These are phyloP conservation scores for Cosmorhoe ocellata DNA, from an alignment of 2,888 invertebrate genomes.

Conservation along the genomic window DNA sequence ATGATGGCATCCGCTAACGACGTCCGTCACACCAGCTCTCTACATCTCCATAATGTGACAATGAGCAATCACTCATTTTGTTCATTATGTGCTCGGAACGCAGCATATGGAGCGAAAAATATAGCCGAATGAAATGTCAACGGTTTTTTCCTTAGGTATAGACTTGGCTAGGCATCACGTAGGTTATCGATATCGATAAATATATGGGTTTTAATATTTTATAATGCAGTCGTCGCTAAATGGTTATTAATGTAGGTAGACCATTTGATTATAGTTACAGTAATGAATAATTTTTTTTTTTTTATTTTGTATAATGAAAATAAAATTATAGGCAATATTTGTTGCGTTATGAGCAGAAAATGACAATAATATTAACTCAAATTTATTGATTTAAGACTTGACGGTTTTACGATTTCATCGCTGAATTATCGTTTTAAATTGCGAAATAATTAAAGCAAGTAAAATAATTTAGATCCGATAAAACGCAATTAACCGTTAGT, in stretches of 20 bases:
- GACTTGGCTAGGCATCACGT: too few relatives aligned
- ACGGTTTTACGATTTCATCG: conserved; percentile 9
- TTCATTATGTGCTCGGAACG: conserved; percentile 2
- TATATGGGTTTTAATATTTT: too few relatives aligned
- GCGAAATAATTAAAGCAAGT: background rate
- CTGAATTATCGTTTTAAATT: conserved; percentile 4
- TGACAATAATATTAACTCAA: too few relatives aligned
- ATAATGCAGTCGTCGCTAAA: too few relatives aligned
- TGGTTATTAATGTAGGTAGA: too few relatives aligned
- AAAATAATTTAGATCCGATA: background rate
- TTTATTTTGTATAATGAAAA: background rate
- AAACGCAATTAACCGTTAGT: conserved; percentile 1
- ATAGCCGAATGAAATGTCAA: conserved; percentile 14
- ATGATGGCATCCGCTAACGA: conserved; percentile 41
- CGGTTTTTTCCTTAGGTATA: background rate
- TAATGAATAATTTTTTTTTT: too few relatives aligned
- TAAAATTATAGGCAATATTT: background rate
- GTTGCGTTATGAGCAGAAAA: too few relatives aligned
- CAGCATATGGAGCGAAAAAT: conserved; percentile 14
- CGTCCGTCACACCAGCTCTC: conserved; percentile 41
- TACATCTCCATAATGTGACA: conserved; percentile 47
- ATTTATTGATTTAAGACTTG: too few relatives aligned
- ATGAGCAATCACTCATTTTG: conserved; percentile 34
- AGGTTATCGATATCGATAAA: background rate
- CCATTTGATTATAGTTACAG: too few relatives aligned